phyloP scores from a whole-genome alignment of 2,797 vertebrate genomes.

The Spondyliosoma cantharus region DNA sequence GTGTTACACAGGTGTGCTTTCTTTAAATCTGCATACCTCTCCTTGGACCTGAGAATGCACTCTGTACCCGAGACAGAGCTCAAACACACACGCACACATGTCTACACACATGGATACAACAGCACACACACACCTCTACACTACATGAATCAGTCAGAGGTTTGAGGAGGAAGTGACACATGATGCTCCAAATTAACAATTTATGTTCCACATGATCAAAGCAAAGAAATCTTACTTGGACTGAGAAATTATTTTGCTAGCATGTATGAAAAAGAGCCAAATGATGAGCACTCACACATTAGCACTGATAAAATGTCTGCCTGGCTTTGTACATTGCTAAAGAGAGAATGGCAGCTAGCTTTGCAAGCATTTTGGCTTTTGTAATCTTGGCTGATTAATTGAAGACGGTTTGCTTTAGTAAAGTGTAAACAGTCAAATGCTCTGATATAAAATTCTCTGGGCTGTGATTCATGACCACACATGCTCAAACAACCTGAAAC shows the following conservation, averaged over 20 bases:
- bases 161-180: slow-evolving; percentile 47
- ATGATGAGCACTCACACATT: slow-evolving; percentile 44
- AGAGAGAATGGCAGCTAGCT: slow-evolving; percentile 46
- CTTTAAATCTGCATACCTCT: slow-evolving; percentile 69
- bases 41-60: slow-evolving; percentile 77
- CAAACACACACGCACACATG: slow-evolving; percentile 44
- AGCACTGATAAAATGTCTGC: slow-evolving; percentile 49
- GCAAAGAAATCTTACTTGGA: slow-evolving; percentile 27
- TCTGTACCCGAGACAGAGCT: slow-evolving; percentile 69
- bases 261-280: slow-evolving; percentile 31
- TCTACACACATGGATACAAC: slow-evolving; percentile 47
- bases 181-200: slow-evolving; percentile 28
- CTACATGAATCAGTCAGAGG: slow-evolving; percentile 46
- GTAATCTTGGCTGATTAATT: slow-evolving; percentile 55
- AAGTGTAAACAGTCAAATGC: slow-evolving; percentile 75
- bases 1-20: slow-evolving; percentile 78
- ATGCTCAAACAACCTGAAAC: slow-evolving; percentile 50
- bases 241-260: slow-evolving; percentile 31
- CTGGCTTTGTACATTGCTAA: slow-evolving; percentile 22
- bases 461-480: slow-evolving; percentile 36
- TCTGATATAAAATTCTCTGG: slow-evolving; percentile 50
- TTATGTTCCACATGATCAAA: slow-evolving; percentile 18
- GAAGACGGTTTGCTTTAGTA: slow-evolving; percentile 46
- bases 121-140: slow-evolving; percentile 52
- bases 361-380: slow-evolving; percentile 54